Conservation (phyloP, 2,888 invertebrate genomes). For the Caenorhabditis plicata region DNA sequence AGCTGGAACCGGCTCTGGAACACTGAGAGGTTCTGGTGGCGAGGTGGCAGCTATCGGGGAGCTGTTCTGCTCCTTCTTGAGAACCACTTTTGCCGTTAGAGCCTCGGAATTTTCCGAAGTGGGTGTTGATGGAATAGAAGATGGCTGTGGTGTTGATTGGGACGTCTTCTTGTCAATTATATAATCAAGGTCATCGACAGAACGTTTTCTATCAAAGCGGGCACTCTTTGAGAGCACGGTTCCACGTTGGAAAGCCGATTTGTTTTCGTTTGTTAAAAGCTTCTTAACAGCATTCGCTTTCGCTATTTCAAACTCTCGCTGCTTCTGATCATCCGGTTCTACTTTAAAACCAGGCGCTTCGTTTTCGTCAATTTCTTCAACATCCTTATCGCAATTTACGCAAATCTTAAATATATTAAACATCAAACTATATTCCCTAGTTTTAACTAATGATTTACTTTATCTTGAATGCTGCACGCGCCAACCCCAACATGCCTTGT, state of each 20-base stretch:
- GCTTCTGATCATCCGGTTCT: slow-evolving; percentile 3
- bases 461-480: slow-evolving; percentile 35
- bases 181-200: slow-evolving; percentile 55
- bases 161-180: slow-evolving; percentile 55
- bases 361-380: slow-evolving; percentile 44
- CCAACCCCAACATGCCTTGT: slow-evolving; percentile 46
- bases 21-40: slow-evolving; percentile 11
- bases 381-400: slow-evolving; percentile 35
- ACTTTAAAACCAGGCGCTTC: slow-evolving; percentile 47
- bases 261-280: slow-evolving; percentile 55
- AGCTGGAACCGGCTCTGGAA: slow-evolving; percentile 61
- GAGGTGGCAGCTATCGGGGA: not conserved
- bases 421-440: too few species aligned
- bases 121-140: slow-evolving; percentile 15
- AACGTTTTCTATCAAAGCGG: slow-evolving; percentile 38
- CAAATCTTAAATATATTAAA: too few species aligned
- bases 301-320: slow-evolving; percentile 35
- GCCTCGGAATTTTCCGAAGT: slow-evolving; percentile 48
- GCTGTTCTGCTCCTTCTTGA: slow-evolving; percentile 50
- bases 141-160: slow-evolving; percentile 3
- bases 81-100: slow-evolving; percentile 51
- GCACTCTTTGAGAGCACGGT: slow-evolving; percentile 33
- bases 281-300: slow-evolving; percentile 61
- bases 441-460: too few species aligned
- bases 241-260: slow-evolving; percentile 42